Evolutionary conservation across 2,888 invertebrate species (phyloP).

Genomic region (Eupithecia inturbata): DNA sequence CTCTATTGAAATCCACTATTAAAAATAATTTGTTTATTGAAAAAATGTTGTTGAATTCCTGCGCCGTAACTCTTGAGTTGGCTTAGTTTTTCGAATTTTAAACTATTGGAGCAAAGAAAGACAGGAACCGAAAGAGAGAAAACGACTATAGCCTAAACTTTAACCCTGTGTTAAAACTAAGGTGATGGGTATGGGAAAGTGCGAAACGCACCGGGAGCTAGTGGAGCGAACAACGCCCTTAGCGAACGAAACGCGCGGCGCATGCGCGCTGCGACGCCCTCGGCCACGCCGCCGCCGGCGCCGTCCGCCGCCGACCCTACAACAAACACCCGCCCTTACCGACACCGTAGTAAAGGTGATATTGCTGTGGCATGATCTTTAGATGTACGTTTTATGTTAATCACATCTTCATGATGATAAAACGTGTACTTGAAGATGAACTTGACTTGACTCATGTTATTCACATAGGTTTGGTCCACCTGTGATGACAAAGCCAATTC

Average conservation of each 20-base stretch:
- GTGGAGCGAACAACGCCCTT: constrained; percentile 60
- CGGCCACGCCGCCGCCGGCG: constrained; percentile 46
- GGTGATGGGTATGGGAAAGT: constrained; percentile 37
- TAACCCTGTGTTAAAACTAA: constrained; percentile 9
- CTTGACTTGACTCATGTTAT: background rate
- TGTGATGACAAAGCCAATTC: background rate
- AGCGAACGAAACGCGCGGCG: constrained; percentile 74
- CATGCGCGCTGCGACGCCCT: constrained; percentile 67
- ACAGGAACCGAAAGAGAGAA: background rate
- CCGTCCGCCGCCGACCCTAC: constrained; percentile 57
- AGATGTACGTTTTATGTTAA: background rate
- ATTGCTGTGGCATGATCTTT: constrained; percentile 9
- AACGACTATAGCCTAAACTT: background rate
- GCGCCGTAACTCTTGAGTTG: background rate
- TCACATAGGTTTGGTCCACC: background rate
- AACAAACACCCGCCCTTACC: constrained; percentile 64
- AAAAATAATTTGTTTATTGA: background rate
- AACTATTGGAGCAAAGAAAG: background rate
- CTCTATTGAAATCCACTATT: background rate
- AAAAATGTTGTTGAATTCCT: background rate
- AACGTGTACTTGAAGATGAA: background rate
- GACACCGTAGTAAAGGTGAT: constrained; percentile 45
- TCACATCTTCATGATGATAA: background rate
- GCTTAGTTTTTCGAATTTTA: background rate
- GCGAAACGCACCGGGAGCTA: constrained; percentile 65